Evolutionary conservation across 2,888 invertebrate species (phyloP).

Genomic region (Frankliniella intonsa): DNA sequence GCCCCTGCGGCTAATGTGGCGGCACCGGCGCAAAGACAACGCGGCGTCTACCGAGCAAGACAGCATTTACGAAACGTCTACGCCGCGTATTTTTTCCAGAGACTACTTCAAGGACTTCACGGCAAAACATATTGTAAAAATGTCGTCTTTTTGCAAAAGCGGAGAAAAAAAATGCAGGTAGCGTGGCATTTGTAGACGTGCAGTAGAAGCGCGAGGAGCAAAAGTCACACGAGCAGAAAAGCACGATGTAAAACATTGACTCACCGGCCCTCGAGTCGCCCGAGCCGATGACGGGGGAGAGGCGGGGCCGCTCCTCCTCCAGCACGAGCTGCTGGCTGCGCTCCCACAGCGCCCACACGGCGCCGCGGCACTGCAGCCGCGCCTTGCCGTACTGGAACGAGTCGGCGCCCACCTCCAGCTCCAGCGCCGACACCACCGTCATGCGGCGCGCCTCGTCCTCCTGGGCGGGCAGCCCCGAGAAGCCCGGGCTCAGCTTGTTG

Average conservation of each 20-base stretch:
- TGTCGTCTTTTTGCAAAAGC: too few species aligned
- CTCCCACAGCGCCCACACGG: slow-evolving; percentile 38
- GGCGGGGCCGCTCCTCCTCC: slow-evolving; percentile 42
- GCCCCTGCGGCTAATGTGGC: not conserved
- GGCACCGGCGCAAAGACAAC: not conserved
- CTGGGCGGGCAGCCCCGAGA: not conserved
- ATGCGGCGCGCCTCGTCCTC: not conserved
- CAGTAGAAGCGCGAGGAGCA: too few species aligned
- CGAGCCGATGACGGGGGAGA: slow-evolving; percentile 41
- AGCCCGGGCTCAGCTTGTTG: not conserved
- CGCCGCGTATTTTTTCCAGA: too few species aligned
- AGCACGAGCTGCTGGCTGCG: slow-evolving; percentile 39
- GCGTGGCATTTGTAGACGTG: too few species aligned
- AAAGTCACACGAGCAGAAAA: too few species aligned
- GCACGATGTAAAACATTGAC: too few species aligned
- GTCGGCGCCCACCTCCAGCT: slow-evolving; percentile 36
- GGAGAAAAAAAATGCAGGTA: too few species aligned
- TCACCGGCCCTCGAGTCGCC: slow-evolving; percentile 37
- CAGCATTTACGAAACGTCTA: too few species aligned
- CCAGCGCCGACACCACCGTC: slow-evolving; percentile 30
- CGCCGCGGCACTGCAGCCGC: slow-evolving; percentile 36
- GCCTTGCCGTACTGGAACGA: slow-evolving; percentile 37
- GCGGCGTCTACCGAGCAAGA: too few species aligned
- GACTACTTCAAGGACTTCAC: too few species aligned
- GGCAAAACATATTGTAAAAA: too few species aligned